These are phyloP conservation scores for Coptodon rendalli DNA, from an alignment of 2,113 vertebrate species.

Conservation along the genomic window DNA sequence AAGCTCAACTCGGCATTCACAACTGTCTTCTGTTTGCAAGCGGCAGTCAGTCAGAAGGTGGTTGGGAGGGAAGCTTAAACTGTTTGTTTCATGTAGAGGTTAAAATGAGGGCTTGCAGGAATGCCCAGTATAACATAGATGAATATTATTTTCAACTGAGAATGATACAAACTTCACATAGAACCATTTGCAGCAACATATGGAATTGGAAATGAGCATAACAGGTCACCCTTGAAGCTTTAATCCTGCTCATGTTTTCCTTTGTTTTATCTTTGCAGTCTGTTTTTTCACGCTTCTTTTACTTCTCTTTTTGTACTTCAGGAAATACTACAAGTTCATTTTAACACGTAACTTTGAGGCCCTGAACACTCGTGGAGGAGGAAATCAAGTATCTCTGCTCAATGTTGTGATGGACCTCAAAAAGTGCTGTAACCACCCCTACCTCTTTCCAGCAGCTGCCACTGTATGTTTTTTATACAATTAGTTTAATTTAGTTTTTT, in stretches of 20 bases:
- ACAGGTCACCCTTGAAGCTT: neutral
- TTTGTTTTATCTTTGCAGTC: neutral
- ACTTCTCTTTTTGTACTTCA: slow-evolving; percentile 38
- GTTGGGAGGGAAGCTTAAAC: neutral
- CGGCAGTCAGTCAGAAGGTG: neutral
- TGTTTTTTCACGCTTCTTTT: neutral
- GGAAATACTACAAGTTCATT: slow-evolving; percentile 98
- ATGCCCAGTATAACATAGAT: neutral
- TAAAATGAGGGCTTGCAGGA: neutral
- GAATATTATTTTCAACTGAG: neutral
- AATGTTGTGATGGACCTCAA: slow-evolving; percentile 99
- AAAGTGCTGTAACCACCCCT: slow-evolving; percentile 98
- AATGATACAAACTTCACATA: neutral
- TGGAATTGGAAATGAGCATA: neutral
- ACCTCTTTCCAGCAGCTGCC: slow-evolving; percentile 94
- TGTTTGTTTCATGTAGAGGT: neutral
- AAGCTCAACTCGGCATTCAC: neutral
- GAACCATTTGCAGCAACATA: neutral
- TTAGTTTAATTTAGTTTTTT: neutral
- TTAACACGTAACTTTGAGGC: slow-evolving; percentile 96
- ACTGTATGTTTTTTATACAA: slow-evolving; percentile 23
- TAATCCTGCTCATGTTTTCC: neutral
- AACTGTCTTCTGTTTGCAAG: neutral
- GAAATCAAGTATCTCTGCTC: slow-evolving; percentile 93
- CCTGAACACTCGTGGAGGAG: slow-evolving; percentile 90